These are phyloP conservation scores for Cladorhizidae sp. DNA, from an alignment of 37 sponge, comb jelly and placozoan genomes.

Conservation along the genomic window DNA sequence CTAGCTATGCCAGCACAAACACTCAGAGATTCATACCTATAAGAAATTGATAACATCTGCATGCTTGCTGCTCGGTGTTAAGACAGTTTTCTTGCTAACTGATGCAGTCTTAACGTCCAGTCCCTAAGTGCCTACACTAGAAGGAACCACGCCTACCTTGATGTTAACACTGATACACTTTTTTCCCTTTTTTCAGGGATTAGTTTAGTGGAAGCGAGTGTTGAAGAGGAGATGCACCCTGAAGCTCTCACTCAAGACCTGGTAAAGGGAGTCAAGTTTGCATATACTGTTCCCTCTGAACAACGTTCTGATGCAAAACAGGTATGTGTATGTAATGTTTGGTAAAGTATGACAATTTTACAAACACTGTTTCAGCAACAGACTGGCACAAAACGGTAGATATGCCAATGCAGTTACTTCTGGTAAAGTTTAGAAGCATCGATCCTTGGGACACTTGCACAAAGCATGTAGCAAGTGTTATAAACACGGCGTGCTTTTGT, in stretches of 20 bases:
- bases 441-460: too few species aligned
- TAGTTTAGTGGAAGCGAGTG: conserved; percentile 11
- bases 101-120: not conserved
- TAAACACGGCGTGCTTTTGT: too few species aligned
- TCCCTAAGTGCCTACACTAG: too few species aligned
- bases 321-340: not conserved
- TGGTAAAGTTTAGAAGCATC: too few species aligned
- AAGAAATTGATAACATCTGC: too few species aligned
- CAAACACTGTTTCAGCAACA: not conserved
- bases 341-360: not conserved
- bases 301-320: not conserved
- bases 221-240: not conserved
- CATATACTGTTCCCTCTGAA: conserved; percentile 39
- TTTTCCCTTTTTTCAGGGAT: not conserved
- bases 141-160: too few species aligned
- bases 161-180: too few species aligned
- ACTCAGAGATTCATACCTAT: too few species aligned
- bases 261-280: conserved; percentile 55
- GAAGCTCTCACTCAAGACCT: not conserved
- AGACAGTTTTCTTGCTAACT: not conserved
- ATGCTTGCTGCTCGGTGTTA: not conserved
- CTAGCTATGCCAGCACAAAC: too few species aligned
- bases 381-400: too few species aligned
- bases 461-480: too few species aligned
- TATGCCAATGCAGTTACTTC: too few species aligned